These are phyloP conservation scores for Cyanocitta stelleri DNA, from an alignment of 2,113 vertebrate species.

Conservation along the genomic window DNA sequence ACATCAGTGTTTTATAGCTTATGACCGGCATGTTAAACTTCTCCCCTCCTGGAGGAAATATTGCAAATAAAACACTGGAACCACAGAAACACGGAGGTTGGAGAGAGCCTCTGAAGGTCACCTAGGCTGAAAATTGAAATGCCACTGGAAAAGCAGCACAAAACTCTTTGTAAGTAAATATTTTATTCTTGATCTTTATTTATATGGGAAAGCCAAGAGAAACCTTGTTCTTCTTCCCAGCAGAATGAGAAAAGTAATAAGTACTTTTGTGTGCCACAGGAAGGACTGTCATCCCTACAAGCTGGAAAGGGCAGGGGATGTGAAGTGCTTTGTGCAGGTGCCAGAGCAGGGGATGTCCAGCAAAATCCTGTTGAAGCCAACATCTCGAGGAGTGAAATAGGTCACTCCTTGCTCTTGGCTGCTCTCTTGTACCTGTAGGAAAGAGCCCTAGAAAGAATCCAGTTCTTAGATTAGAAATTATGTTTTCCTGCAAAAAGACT, in stretches of 20 bases:
- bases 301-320: not conserved
- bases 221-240: not conserved
- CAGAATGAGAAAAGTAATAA: not conserved
- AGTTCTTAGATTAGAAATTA: not conserved
- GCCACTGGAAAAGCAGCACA: not conserved
- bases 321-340: not conserved
- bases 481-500: not conserved
- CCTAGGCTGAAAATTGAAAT: not conserved
- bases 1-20: not conserved
- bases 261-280: not conserved
- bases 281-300: not conserved
- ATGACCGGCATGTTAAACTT: not conserved
- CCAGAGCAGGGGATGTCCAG: not conserved
- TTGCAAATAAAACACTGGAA: not conserved
- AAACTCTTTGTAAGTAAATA: not conserved
- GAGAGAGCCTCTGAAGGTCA: conserved; percentile 7
- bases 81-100: not conserved
- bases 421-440: not conserved
- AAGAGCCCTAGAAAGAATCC: not conserved
- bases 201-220: not conserved
- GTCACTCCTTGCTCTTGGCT: not conserved
- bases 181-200: conserved; percentile 45
- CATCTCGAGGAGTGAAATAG: not conserved
- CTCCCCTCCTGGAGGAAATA: not conserved
- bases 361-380: not conserved